Conservation (phyloP, 92 coral and sea anemone species). For the Actinernus sp. region DNA sequence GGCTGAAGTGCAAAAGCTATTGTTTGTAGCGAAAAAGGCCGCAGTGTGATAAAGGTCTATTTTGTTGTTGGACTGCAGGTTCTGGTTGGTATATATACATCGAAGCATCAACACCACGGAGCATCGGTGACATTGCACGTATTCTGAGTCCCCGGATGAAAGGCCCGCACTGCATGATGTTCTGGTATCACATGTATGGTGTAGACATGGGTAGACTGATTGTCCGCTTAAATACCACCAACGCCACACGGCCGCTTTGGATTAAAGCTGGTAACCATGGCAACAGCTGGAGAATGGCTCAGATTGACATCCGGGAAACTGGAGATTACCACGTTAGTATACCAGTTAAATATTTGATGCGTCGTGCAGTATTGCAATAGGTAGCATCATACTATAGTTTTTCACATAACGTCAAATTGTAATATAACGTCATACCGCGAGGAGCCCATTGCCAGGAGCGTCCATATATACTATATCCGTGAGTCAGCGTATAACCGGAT, state of each 20-base stretch:
- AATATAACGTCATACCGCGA: no score
- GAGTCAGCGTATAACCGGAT: no score
- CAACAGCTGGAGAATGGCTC: slow-evolving; percentile 21
- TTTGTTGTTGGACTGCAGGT: slow-evolving; percentile 1
- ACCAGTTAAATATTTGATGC: no score
- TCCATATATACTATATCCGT: no score
- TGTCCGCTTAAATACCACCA: slow-evolving; percentile 12
- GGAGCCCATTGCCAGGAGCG: no score
- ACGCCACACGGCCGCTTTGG: slow-evolving; percentile 28
- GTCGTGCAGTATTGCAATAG: no score
- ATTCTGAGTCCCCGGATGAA: slow-evolving; percentile 45
- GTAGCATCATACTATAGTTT: no score
- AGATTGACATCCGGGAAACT: slow-evolving; percentile 36
- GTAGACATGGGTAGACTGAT: slow-evolving; percentile 36
- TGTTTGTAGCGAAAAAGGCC: no score
- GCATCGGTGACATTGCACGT: slow-evolving; percentile 23
- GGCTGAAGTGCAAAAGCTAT: no score
- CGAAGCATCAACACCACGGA: slow-evolving; percentile 48
- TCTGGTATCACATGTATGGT: slow-evolving; percentile 65
- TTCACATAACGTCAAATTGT: no score
- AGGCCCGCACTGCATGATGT: slow-evolving; percentile 61
- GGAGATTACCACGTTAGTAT: slow-evolving; percentile 37
- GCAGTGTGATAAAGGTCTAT: no score
- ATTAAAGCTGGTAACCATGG: slow-evolving; percentile 43
- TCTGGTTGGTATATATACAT: slow-evolving; percentile 34